Evolutionary conservation across 2,113 vertebrate species (phyloP), one percentile per base, ranked within the genome.

Genomic region (Chionodraco myersi): DNA sequence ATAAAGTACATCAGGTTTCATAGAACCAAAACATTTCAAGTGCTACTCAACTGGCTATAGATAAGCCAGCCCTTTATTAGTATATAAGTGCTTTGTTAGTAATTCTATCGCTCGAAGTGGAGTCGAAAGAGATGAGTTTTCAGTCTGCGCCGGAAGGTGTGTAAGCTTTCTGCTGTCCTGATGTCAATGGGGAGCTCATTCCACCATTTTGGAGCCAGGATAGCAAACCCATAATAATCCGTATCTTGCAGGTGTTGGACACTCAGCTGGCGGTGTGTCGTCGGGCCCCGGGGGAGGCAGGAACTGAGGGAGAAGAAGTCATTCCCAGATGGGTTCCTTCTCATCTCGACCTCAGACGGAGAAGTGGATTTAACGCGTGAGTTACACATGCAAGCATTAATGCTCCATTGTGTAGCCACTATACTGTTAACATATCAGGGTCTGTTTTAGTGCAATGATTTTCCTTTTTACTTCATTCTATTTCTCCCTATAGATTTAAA

Each of bases 291-390:
- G 88, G 71, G 30, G 89, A 88, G 0, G 64, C 69, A 18, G 79
- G 63, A 36, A 70, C 13, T 53, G 72, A 88, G 1, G 10, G 1
- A 11, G 85, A 73, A 0, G 8, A 63, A 6, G 69, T 83, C 57
- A 56, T 94, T 14, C 92, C 93, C 74, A 92, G 68, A 80, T 91
- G 90, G 90, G 93, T 92, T 80, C 91, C 92, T 51, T 90, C 89
- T 41, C 92, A 91, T 62, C 80, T 93, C 0, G 94, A 95, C 73
- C 77, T 95, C 58, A 89, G 92, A 83, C 92, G 90, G 82, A 92
- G 94, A 72, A 47, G 54, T 52, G 83, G 71, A 36, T 89, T 93
- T 64, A 0, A 71, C 62, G 65, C 84, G 94, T 94, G 82, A 91
- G 94, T 92, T 80, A 66, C 53, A 75, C 52, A 36, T 4, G 18